Evolutionary conservation across 2,888 invertebrate species (phyloP), one percentile per base, ranked within the genome.

Genomic region (Rambutsinella grinnellia): DNA sequence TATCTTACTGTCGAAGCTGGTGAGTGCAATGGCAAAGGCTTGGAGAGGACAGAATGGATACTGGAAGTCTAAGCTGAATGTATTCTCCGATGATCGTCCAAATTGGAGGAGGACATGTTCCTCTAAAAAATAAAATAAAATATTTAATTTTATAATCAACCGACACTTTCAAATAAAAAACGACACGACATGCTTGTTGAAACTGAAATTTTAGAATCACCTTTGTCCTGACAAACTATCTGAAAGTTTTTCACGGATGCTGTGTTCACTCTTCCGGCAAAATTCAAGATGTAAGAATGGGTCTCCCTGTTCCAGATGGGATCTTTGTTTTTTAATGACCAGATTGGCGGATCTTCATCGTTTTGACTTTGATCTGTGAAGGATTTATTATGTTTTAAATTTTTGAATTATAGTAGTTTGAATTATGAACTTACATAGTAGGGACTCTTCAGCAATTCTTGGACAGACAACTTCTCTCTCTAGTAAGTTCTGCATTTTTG

Each of bases 241-340:
- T 99, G 99, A 87, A 99, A 99, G 89, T 99, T 99, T 87, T 99
- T 99, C 2, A 99, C 99, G 66, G 98, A 99, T 26, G 99, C 99
- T 88, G 98, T 98, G 0, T 99, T 99, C 0, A 99, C 99, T 66
- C 99, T 90, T 0, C 99, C 99, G 86, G 98, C 97, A 88, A 99
- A 99, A 88, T 99, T 99, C 27, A 99, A 90, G 5, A 99, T 99
- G 86, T 99, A 99, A 0, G 98, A 98, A 87, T 99, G 99, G 0
- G 98, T 97, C 85, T 99, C 99, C 85, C 98, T 98, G 87, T 97
- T 99, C 99, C 99, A 99, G 0, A 97, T 95, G 0, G 99, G 99
- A 0, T 97, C 96, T 88, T 99, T 99, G 87, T 99, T 99, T 86
- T 97, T 96, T 66, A 99, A 88, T 82, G 97, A 58, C 51, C 28